phyloP scores from a whole-genome alignment of 2,888 invertebrate genomes.

The Alloscopus bannaensis region DNA sequence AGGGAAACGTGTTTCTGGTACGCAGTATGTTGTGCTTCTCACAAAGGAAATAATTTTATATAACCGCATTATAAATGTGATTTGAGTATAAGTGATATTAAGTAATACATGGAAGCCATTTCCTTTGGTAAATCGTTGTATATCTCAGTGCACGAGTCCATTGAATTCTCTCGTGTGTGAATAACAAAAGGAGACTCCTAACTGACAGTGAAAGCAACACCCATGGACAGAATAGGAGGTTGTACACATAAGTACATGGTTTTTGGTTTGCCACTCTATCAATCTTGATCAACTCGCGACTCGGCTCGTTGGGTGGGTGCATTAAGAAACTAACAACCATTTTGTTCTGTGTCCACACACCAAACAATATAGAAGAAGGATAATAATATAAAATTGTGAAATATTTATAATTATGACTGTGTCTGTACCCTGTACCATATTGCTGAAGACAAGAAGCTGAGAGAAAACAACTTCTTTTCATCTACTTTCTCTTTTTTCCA shows the following conservation, averaged over 20 bases:
- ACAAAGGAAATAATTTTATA: too few relatives aligned
- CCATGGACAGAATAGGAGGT: conserved; percentile 21
- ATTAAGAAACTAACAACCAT: conserved; percentile 10
- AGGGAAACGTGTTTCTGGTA: too few relatives aligned
- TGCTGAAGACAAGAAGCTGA: background rate
- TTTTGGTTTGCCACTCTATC: conserved; percentile 47
- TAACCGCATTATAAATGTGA: too few relatives aligned
- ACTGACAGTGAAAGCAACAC: conserved; percentile 35
- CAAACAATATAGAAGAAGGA: conserved; percentile 5
- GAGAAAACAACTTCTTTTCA: too few relatives aligned
- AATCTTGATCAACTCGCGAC: conserved; percentile 49
- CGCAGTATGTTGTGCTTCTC: too few relatives aligned
- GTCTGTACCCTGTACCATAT: background rate
- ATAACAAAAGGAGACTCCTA: conserved; percentile 25
- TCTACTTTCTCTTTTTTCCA: too few relatives aligned
- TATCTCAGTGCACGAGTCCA: too few relatives aligned
- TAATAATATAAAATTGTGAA: background rate
- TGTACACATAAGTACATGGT: conserved; percentile 14
- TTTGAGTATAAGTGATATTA: too few relatives aligned
- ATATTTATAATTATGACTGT: background rate
- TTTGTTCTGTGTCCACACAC: conserved; percentile 17
- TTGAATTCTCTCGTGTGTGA: too few relatives aligned
- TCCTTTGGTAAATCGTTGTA: too few relatives aligned
- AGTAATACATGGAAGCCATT: too few relatives aligned
- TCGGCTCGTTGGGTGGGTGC: conserved; percentile 24